Conservation (phyloP, 1,140 invertebrate species). For the Dendroctonus ponderosae region DNA sequence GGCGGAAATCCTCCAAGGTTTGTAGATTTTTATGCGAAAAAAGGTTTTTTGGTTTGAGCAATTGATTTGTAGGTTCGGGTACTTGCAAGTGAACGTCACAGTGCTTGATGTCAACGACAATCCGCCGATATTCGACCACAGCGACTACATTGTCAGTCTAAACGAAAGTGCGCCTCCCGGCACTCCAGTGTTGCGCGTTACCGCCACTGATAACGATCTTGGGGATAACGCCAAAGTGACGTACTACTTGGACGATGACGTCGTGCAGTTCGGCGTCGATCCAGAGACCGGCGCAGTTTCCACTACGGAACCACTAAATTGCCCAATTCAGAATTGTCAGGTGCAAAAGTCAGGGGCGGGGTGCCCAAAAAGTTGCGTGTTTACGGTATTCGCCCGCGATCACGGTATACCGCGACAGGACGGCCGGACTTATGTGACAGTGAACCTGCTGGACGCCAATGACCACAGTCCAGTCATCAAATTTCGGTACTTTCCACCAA, state of each 20-base stretch:
- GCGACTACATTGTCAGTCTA: conserved; percentile 86
- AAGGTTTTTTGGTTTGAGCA: neutral
- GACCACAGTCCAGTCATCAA: conserved; percentile 92
- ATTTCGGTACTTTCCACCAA: conserved; percentile 84
- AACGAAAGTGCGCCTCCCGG: conserved; percentile 89
- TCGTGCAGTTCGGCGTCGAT: conserved; percentile 85
- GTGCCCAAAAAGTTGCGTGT: conserved; percentile 87
- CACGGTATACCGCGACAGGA: conserved; percentile 87
- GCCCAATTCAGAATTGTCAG: conserved; percentile 69
- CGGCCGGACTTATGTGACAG: conserved; percentile 91
- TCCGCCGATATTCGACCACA: conserved; percentile 89
- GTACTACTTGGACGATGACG: conserved; percentile 82
- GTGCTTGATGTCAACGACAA: conserved; percentile 94
- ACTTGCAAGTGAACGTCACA: conserved; percentile 84
- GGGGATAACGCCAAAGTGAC: conserved; percentile 91
- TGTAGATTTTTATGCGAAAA: neutral
- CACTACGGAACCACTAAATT: conserved; percentile 75
- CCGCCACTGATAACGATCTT: conserved; percentile 86
- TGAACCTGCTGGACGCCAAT: conserved; percentile 90
- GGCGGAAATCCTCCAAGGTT: conserved; percentile 69
- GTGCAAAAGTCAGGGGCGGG: conserved; percentile 52
- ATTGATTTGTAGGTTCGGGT: conserved; percentile 63
- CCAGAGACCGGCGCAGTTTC: conserved; percentile 83
- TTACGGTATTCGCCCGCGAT: conserved; percentile 91
- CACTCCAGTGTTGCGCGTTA: conserved; percentile 84